These are phyloP conservation scores for Trichopoda pennipes DNA, from an alignment of 2,888 invertebrate genomes.

Conservation along the genomic window DNA sequence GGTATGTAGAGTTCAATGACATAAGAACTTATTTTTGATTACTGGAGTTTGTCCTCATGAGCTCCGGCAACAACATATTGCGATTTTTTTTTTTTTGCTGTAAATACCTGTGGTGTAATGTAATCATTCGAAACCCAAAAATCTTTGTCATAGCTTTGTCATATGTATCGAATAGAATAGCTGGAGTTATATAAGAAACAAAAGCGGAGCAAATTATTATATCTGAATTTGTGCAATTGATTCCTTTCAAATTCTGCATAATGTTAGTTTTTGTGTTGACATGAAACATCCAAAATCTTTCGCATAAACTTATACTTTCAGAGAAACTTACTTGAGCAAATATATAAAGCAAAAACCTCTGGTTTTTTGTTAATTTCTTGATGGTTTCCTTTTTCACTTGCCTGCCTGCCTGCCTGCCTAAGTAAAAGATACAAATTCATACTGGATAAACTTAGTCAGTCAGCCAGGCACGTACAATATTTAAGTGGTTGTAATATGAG, in stretches of 20 bases:
- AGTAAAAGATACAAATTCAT: neutral
- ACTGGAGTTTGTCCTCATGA: too few species aligned
- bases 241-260: constrained; percentile 13
- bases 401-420: neutral
- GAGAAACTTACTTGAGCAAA: neutral
- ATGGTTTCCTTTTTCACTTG: neutral
- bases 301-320: constrained; percentile 11
- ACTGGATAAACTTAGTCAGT: constrained; percentile 16
- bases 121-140: too few species aligned
- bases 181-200: too few species aligned
- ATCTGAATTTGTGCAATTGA: neutral
- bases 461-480: constrained; percentile 64
- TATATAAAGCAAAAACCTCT: constrained; percentile 28
- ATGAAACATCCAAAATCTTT: constrained; percentile 27
- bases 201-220: too few species aligned
- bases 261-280: constrained; percentile 13
- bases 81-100: too few species aligned
- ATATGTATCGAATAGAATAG: neutral
- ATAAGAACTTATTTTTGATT: too few species aligned
- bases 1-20: too few species aligned
- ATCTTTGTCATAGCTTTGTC: too few species aligned
- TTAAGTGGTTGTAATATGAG: constrained; percentile 66
- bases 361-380: constrained; percentile 27
- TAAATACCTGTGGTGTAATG: too few species aligned
- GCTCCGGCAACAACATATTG: too few species aligned